phyloP scores from a whole-genome alignment of 2,888 invertebrate species.

The Lasioglossum villosulum region DNA sequence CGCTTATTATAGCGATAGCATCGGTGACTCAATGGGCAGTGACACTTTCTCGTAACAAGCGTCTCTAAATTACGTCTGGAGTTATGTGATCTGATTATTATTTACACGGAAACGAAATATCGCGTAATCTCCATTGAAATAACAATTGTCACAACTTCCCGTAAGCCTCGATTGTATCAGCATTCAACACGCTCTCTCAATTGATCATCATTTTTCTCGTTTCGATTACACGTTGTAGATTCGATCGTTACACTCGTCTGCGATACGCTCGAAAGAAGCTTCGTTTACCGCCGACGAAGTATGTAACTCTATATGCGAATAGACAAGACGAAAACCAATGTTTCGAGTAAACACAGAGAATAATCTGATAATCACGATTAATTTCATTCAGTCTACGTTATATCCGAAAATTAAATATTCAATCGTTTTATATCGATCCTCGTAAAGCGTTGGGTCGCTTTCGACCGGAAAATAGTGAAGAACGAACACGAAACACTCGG shows the following conservation, averaged over 20 bases:
- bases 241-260: not conserved
- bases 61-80: slow-evolving; percentile 7
- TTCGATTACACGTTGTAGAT: not conserved
- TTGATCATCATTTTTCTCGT: not conserved
- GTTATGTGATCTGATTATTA: slow-evolving; percentile 23
- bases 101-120: slow-evolving; percentile 4
- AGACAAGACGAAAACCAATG: not conserved
- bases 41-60: slow-evolving; percentile 13
- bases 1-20: slow-evolving; percentile 38
- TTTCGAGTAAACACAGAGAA: not conserved
- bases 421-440: not conserved
- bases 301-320: slow-evolving; percentile 11
- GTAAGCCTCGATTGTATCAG: not conserved
- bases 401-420: not conserved
- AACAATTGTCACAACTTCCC: not conserved
- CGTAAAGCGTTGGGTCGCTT: not conserved
- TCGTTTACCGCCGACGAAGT: not conserved
- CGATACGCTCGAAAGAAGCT: not conserved
- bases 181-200: not conserved
- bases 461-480: not conserved
- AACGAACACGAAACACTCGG: not conserved
- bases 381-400: not conserved
- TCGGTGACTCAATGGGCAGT: slow-evolving; percentile 33
- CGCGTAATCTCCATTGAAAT: not conserved
- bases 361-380: not conserved